Evolutionary conservation across 1,140 invertebrate species (phyloP).

Genomic region (Euura lappo): DNA sequence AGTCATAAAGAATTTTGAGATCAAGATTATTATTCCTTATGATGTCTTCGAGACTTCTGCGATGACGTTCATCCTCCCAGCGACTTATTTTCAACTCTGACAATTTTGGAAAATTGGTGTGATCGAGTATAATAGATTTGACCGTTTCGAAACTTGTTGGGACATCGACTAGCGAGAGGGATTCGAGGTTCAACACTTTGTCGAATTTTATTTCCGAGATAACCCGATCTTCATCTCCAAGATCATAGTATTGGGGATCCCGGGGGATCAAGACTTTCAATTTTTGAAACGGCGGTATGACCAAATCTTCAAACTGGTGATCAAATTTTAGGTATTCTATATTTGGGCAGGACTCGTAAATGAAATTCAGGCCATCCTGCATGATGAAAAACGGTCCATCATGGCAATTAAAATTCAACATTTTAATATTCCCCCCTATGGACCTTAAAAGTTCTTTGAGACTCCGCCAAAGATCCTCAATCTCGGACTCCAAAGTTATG

Average conservation of each 20-base stretch:
- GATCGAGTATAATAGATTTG: too few relatives aligned
- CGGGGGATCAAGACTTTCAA: background rate
- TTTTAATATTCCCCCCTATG: too few relatives aligned
- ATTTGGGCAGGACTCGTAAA: background rate
- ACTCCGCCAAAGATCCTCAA: too few relatives aligned
- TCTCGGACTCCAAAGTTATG: too few relatives aligned
- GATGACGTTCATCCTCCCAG: background rate
- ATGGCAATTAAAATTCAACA: too few relatives aligned
- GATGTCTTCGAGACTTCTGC: background rate
- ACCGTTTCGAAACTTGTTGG: too few relatives aligned
- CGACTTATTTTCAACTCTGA: background rate
- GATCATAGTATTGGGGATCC: too few relatives aligned
- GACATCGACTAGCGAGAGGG: background rate
- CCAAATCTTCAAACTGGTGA: background rate
- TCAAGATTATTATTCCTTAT: background rate
- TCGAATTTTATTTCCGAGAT: too few relatives aligned
- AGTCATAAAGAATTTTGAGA: background rate
- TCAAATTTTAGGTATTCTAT: background rate
- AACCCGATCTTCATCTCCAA: too few relatives aligned
- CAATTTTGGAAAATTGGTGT: too few relatives aligned
- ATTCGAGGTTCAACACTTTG: too few relatives aligned
- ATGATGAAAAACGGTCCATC: too few relatives aligned
- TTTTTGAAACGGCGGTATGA: background rate
- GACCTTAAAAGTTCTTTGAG: background rate
- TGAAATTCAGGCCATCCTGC: background rate